phyloP scores from a whole-genome alignment of 2,888 invertebrate genomes.

The Synergus gifuensis region DNA sequence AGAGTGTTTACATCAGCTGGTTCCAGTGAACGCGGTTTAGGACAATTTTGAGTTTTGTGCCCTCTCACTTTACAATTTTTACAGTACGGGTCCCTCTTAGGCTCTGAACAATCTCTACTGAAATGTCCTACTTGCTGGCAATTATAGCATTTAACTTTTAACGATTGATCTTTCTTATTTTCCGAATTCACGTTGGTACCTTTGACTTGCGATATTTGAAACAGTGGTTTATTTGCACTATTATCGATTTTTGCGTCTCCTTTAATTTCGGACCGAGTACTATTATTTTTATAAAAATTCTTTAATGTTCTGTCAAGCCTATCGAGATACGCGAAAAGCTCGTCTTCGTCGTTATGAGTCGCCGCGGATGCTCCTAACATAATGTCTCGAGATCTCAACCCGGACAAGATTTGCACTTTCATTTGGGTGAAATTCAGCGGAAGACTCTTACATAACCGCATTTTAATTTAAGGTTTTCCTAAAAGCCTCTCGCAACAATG shows the following conservation, averaged over 20 bases:
- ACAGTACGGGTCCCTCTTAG: constrained; percentile 2
- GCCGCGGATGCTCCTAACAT: constrained; percentile 47
- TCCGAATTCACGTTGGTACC: background rate
- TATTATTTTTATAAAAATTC: constrained; percentile 34
- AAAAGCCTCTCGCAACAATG: constrained; percentile 47
- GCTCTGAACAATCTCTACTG: constrained; percentile 15
- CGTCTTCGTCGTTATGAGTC: constrained; percentile 41
- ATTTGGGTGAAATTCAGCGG: constrained; percentile 48
- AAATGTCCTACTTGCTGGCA: constrained; percentile 44
- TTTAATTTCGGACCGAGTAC: background rate
- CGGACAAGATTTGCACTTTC: constrained; percentile 28
- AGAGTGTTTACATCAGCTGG: constrained; percentile 4
- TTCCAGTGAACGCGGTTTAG: constrained; percentile 22
- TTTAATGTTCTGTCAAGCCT: constrained; percentile 40
- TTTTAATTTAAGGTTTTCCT: constrained; percentile 49
- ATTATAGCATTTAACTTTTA: constrained; percentile 39
- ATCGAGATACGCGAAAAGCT: constrained; percentile 43
- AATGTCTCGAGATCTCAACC: constrained; percentile 43
- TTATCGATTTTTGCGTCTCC: background rate
- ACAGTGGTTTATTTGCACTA: background rate
- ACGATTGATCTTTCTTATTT: background rate
- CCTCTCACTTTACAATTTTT: constrained; percentile 40
- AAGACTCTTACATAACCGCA: constrained; percentile 49
- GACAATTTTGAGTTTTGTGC: constrained; percentile 42
- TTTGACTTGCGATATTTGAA: background rate